Conservation (phyloP, 2,797 vertebrate species). For the Syndactyla subalaris region DNA sequence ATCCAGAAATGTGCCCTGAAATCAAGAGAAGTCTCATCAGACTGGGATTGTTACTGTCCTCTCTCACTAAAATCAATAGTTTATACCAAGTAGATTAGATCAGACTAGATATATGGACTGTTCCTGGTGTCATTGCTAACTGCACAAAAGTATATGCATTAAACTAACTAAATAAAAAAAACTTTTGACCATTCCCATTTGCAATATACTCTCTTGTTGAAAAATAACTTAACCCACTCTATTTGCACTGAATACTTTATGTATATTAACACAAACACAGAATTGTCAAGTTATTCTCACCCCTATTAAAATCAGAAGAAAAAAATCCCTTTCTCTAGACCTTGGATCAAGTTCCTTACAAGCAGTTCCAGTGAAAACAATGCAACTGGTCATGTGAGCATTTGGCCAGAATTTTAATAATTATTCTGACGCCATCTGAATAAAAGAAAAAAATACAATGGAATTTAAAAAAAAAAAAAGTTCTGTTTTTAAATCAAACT, state of each 20-base stretch:
- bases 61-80: neutral
- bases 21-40: constrained; percentile 36
- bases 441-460: neutral
- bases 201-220: neutral
- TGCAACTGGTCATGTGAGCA: neutral
- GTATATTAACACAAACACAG: neutral
- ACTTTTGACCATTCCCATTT: neutral
- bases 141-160: neutral
- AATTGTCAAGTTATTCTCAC: neutral
- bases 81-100: constrained; percentile 1
- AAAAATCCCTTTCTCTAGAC: neutral
- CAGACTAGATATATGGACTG: neutral
- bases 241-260: neutral
- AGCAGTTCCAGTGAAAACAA: neutral
- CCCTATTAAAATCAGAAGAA: neutral
- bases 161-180: neutral
- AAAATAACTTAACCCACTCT: fast-evolving
- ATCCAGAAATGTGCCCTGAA: constrained; percentile 31
- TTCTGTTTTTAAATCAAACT: neutral
- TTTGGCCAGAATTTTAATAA: neutral
- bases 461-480: neutral
- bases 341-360: neutral
- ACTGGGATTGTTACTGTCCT: neutral
- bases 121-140: neutral
- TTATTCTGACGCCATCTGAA: neutral